A percentile compares a stretch with the other conserved stretches of the same genome.
These are phyloP conservation scores for Brachionus manjavacas DNA, from an alignment of 1,140 invertebrate species.

Conservation along the genomic window DNA sequence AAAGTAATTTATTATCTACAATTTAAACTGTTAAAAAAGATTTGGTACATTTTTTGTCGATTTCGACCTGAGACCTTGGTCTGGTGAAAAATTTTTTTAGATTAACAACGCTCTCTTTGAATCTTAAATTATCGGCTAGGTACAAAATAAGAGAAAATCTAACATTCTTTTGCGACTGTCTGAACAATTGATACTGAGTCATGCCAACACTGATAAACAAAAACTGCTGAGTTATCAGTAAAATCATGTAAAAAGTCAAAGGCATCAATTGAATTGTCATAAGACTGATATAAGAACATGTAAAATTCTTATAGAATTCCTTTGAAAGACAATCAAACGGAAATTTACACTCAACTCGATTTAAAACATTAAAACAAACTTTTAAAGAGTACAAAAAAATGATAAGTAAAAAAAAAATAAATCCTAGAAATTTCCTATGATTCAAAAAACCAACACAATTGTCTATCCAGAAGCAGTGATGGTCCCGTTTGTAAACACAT, in stretches of 20 bases:
- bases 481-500: conserved; percentile 27
- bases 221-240: not conserved
- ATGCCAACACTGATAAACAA: conserved; percentile 22
- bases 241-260: not conserved
- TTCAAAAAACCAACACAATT: conserved; percentile 40
- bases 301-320: not conserved
- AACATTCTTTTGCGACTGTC: conserved; percentile 22
- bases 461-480: conserved; percentile 42
- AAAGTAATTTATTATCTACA: not conserved
- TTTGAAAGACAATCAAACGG: not conserved
- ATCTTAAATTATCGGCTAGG: not conserved
- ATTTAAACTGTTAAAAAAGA: not conserved
- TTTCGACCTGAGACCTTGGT: not conserved
- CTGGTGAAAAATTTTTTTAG: conserved; percentile 4
- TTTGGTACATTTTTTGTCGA: not conserved
- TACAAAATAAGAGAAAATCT: conserved; percentile 7
- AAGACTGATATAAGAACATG: not conserved
- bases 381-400: not conserved
- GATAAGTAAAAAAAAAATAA: not conserved
- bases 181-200: conserved; percentile 18
- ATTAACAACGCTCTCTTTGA: not conserved
- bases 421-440: conserved; percentile 23
- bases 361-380: not conserved
- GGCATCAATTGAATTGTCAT: conserved; percentile 23
- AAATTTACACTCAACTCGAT: not conserved